A percentile compares a stretch with the other conserved stretches of the same genome.
Conservation (phyloP, 2,797 vertebrate species). For the Parauchenoglanis punctatus region DNA sequence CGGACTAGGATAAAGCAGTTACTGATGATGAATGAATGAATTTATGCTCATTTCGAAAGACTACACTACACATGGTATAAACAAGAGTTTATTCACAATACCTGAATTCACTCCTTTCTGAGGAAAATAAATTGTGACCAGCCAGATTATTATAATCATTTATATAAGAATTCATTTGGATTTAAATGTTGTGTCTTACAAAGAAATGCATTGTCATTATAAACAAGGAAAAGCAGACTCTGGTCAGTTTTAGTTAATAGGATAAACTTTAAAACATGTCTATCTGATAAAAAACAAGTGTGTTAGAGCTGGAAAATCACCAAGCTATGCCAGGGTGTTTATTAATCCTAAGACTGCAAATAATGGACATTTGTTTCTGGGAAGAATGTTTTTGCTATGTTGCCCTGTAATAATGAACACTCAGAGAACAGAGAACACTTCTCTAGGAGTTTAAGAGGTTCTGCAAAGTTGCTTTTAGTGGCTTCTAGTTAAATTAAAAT, state of each 20-base stretch:
- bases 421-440: neutral
- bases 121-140: neutral
- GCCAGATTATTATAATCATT: neutral
- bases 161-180: neutral
- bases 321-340: neutral
- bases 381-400: neutral
- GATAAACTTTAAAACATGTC: conserved; percentile 5
- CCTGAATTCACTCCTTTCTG: neutral
- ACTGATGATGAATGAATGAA: neutral
- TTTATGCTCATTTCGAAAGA: neutral
- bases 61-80: neutral
- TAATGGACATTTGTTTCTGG: neutral
- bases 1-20: neutral
- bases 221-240: neutral
- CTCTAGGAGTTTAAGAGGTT: neutral
- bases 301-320: neutral
- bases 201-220: neutral
- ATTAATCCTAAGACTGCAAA: neutral
- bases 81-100: neutral
- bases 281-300: neutral
- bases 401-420: neutral
- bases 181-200: neutral
- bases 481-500: neutral
- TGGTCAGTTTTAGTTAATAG: neutral
- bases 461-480: neutral